A percentile compares a stretch with the other conserved stretches of the same genome.
These are phyloP conservation scores for Hycleus cichorii DNA, from an alignment of 1,140 invertebrate genomes.

Conservation along the genomic window DNA sequence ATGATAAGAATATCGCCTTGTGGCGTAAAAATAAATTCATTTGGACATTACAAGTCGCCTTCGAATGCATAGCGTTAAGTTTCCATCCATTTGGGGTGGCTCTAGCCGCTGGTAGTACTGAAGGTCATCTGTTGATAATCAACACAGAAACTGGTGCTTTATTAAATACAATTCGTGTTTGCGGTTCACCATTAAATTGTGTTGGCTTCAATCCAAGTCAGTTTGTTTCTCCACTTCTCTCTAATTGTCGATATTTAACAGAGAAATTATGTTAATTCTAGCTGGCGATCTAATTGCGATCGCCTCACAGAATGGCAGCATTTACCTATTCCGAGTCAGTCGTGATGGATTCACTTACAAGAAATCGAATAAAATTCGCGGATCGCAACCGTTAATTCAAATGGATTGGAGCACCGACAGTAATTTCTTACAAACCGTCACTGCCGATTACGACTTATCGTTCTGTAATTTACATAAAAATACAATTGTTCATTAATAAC, in stretches of 20 bases:
- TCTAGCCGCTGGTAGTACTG: constrained; percentile 79
- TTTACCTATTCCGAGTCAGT: constrained; percentile 76
- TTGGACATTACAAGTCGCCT: constrained; percentile 80
- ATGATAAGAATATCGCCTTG: constrained; percentile 84
- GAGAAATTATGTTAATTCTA: constrained; percentile 39
- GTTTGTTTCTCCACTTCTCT: constrained; percentile 24
- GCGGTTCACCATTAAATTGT: constrained; percentile 75
- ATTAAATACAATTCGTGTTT: constrained; percentile 75
- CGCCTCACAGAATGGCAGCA: constrained; percentile 82
- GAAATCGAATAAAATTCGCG: constrained; percentile 78
- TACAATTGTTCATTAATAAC: not conserved
- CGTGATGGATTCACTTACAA: constrained; percentile 82
- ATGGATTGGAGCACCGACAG: constrained; percentile 90
- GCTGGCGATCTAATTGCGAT: constrained; percentile 85
- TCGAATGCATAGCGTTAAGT: constrained; percentile 73
- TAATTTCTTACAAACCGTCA: constrained; percentile 79
- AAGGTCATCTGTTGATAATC: constrained; percentile 78
- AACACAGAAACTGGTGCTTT: constrained; percentile 76
- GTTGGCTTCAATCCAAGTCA: constrained; percentile 80
- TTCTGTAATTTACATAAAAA: constrained; percentile 61
- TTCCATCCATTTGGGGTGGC: constrained; percentile 84
- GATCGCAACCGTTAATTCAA: constrained; percentile 70
- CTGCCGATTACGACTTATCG: constrained; percentile 84
- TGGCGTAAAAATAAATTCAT: constrained; percentile 82
- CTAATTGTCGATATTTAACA: not conserved